A percentile compares a stretch with the other conserved stretches of the same genome.
phyloP scores from a whole-genome alignment of 2,888 invertebrate species.

The Thyatira batis region DNA sequence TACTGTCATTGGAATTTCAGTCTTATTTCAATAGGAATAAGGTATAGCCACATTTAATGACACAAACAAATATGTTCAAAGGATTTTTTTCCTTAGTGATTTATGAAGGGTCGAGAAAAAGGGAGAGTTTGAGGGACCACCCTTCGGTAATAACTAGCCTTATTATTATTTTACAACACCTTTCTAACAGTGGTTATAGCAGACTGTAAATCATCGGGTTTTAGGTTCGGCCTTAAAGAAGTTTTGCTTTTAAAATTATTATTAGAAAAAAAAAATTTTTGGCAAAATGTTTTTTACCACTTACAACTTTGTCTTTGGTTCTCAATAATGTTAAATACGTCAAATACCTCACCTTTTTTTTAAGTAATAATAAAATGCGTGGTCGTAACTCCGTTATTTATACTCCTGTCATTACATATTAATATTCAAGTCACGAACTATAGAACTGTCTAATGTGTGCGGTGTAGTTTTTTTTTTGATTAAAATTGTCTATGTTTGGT shows the following conservation, averaged over 20 bases:
- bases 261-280: too few relatives aligned
- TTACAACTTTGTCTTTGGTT: too few relatives aligned
- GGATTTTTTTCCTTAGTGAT: slow-evolving; percentile 1
- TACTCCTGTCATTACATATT: background rate
- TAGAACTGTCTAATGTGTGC: background rate
- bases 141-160: background rate
- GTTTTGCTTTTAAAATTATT: background rate
- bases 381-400: background rate
- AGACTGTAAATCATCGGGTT: background rate
- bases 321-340: too few relatives aligned
- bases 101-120: slow-evolving; percentile 1
- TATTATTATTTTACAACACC: slow-evolving; percentile 3
- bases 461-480: background rate
- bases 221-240: background rate
- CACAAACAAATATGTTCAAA: background rate
- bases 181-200: background rate
- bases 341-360: background rate
- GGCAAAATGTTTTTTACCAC: too few relatives aligned
- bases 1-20: background rate
- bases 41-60: background rate
- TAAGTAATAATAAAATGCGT: background rate
- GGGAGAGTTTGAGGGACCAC: background rate
- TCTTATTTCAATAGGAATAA: background rate
- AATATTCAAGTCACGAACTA: background rate
- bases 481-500: background rate